phyloP scores from a whole-genome alignment of 2,888 invertebrate genomes.

The Hipparchia semele region DNA sequence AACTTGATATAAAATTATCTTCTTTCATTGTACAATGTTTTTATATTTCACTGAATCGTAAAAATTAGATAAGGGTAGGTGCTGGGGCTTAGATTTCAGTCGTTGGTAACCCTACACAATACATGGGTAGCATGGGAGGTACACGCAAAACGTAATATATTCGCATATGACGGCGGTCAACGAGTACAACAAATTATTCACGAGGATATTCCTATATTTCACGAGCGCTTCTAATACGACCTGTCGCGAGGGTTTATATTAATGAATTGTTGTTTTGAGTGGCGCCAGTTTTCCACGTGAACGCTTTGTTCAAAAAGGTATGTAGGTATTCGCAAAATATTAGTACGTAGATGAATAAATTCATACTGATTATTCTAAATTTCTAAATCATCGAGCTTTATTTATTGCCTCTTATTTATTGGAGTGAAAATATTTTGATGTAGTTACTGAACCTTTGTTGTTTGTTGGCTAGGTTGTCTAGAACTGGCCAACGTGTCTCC shows the following conservation, averaged over 20 bases:
- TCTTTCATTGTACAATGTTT: too few species aligned
- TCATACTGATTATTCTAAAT: neutral
- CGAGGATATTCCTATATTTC: slow-evolving; percentile 52
- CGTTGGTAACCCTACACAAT: neutral
- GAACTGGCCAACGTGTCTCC: too few species aligned
- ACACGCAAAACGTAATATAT: slow-evolving; percentile 41
- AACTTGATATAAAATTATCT: too few species aligned
- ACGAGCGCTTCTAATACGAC: slow-evolving; percentile 47
- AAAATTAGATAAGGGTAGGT: too few species aligned
- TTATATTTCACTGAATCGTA: too few species aligned
- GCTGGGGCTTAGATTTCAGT: neutral
- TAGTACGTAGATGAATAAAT: neutral
- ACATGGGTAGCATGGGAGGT: neutral
- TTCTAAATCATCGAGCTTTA: neutral
- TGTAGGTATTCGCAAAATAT: neutral
- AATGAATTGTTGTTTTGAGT: slow-evolving; percentile 38
- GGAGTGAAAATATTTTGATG: too few species aligned
- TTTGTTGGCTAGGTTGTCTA: too few species aligned
- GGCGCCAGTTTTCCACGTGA: slow-evolving; percentile 17
- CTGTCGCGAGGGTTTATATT: slow-evolving; percentile 49
- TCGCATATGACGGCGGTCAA: slow-evolving; percentile 58
- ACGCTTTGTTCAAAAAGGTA: slow-evolving; percentile 19
- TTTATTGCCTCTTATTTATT: too few species aligned
- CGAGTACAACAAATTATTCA: slow-evolving; percentile 59
- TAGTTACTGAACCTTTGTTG: too few species aligned